phyloP scores from a whole-genome alignment of 2,113 vertebrate genomes.

The Lucifuga dentata region DNA sequence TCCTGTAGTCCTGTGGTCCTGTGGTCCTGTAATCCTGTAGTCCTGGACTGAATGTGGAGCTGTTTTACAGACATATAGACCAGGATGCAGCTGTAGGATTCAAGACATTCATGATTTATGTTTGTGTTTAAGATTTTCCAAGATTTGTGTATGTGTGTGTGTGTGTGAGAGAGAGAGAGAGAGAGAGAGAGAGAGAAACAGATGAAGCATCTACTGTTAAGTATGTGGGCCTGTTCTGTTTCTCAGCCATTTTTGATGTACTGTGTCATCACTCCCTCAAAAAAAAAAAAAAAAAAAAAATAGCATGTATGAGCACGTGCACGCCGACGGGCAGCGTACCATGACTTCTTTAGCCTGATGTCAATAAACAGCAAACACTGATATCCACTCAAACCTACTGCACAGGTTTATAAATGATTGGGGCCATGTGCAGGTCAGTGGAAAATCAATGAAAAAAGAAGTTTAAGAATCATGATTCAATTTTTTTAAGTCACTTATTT shows the following conservation, averaged over 20 bases:
- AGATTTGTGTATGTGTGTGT: conserved; percentile 17
- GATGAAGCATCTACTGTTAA: too few relatives aligned
- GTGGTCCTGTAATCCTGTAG: too few relatives aligned
- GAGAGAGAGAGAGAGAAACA: neutral
- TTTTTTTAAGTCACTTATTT: too few relatives aligned
- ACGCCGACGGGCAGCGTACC: conserved; percentile 12
- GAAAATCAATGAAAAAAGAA: neutral
- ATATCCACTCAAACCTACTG: conserved; percentile 50
- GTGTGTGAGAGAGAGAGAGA: neutral
- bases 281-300: too few relatives aligned
- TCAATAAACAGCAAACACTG: conserved; percentile 56
- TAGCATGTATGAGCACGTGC: conserved; percentile 24
- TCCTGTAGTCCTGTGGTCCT: too few relatives aligned
- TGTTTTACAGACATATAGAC: conserved; percentile 2
- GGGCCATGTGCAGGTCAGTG: conserved; percentile 24
- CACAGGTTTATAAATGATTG: conserved; percentile 41
- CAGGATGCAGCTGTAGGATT: conserved; percentile 17
- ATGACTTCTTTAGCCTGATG: conserved; percentile 51
- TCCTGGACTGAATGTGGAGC: too few relatives aligned
- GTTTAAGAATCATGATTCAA: too few relatives aligned
- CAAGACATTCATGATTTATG: conserved; percentile 18
- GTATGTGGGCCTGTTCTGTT: too few relatives aligned
- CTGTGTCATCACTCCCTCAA: conserved; percentile 39
- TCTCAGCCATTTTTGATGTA: conserved; percentile 37
- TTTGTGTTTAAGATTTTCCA: conserved; percentile 46